These are phyloP conservation scores for Chrysogorgia sp. DNA, from an alignment of 92 coral and sea anemone species.

Conservation along the genomic window DNA sequence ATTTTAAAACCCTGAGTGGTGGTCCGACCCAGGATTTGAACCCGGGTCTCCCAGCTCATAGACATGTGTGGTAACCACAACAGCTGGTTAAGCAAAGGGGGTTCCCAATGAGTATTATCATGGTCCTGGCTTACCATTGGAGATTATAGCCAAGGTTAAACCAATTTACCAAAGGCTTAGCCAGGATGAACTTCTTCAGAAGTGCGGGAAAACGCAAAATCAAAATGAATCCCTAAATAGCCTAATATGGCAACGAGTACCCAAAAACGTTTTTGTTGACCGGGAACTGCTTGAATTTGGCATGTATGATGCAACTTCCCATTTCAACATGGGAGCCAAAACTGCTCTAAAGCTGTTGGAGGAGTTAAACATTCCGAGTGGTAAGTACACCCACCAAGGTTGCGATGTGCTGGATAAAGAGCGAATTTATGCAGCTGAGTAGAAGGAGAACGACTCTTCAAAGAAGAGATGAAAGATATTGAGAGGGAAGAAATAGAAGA, in stretches of 20 bases:
- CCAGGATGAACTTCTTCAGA: too few relatives aligned
- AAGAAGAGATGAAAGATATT: slow-evolving; percentile 61
- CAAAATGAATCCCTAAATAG: slow-evolving; percentile 51
- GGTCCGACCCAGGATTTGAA: too few relatives aligned
- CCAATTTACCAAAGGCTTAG: too few relatives aligned
- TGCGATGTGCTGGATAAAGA: slow-evolving; percentile 45
- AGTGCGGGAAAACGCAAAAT: too few relatives aligned
- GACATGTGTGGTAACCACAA: too few relatives aligned
- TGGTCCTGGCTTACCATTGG: too few relatives aligned
- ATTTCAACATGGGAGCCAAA: slow-evolving; percentile 55
- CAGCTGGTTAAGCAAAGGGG: slow-evolving; percentile 10
- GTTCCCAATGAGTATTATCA: slow-evolving; percentile 41
- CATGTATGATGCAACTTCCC: slow-evolving; percentile 57
- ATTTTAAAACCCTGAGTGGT: too few relatives aligned
- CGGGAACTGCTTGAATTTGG: slow-evolving; percentile 55
- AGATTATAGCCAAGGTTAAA: too few relatives aligned
- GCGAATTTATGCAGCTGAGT: slow-evolving; percentile 37
- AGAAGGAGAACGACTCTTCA: slow-evolving; percentile 33
- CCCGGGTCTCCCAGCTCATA: too few relatives aligned
- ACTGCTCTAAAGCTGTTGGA: slow-evolving; percentile 52
- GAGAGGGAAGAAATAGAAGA: too few relatives aligned
- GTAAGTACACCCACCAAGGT: slow-evolving; percentile 57
- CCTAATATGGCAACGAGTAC: slow-evolving; percentile 57
- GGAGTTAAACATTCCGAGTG: slow-evolving; percentile 50
- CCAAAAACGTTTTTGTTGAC: slow-evolving; percentile 49